These are phyloP conservation scores for Manis javanica DNA, from an alignment of 2,797 vertebrate genomes.

Conservation along the genomic window DNA sequence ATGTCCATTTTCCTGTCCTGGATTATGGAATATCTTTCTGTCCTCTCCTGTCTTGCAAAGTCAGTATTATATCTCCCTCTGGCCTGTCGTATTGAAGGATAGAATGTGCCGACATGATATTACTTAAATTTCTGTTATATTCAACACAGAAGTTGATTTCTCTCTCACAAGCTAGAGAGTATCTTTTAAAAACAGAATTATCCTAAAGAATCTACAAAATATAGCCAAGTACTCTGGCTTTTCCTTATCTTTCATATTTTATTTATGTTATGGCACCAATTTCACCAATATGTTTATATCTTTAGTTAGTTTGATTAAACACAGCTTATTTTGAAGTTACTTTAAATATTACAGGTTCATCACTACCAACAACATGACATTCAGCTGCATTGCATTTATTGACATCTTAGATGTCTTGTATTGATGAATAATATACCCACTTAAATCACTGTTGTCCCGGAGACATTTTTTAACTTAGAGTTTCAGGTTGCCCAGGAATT, in stretches of 20 bases:
- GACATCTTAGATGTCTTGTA: conserved; percentile 1
- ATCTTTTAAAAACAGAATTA: conserved; percentile 47
- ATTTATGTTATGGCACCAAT: neutral
- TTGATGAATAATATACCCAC: neutral
- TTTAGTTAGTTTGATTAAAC: conserved; percentile 23
- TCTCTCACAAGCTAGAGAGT: neutral
- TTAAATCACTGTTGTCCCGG: neutral
- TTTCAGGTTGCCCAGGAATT: conserved; percentile 20
- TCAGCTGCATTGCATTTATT: neutral
- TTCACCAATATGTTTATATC: conserved; percentile 2
- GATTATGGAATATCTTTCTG: neutral
- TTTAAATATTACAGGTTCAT: conserved; percentile 35
- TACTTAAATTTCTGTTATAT: conserved; percentile 19
- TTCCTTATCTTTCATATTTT: conserved; percentile 29
- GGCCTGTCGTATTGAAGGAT: neutral
- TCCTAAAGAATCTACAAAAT: conserved; percentile 3
- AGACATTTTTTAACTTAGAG: conserved; percentile 41
- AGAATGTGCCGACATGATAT: neutral
- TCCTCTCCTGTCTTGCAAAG: conserved; percentile 9
- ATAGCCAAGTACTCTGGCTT: neutral
- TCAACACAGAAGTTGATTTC: conserved; percentile 26
- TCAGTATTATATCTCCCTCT: neutral
- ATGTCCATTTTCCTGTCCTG: neutral
- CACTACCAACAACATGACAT: neutral
- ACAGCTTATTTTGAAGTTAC: conserved; percentile 30